Conservation (phyloP, 1,140 invertebrate genomes). For the Drosophila ohnishii region DNA sequence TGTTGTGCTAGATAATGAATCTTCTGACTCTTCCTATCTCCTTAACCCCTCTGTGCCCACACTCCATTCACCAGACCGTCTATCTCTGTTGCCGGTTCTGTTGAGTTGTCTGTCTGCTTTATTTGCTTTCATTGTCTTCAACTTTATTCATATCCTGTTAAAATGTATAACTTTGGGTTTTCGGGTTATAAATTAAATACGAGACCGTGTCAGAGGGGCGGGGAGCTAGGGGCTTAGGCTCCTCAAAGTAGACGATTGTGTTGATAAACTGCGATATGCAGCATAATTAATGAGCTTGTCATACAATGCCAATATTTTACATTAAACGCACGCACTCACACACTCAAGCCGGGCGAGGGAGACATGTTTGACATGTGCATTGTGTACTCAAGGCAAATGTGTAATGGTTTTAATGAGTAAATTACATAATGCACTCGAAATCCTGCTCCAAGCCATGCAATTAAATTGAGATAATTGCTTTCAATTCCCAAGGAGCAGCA, state of each 20-base stretch:
- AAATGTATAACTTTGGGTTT: conserved; percentile 81
- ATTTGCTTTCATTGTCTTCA: conserved; percentile 81
- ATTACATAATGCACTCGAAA: conserved; percentile 65
- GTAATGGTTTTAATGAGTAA: conserved; percentile 74
- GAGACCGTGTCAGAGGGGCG: not conserved
- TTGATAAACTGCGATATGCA: conserved; percentile 79
- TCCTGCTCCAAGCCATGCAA: conserved; percentile 56
- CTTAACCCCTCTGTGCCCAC: not conserved
- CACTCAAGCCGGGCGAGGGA: conserved; percentile 17
- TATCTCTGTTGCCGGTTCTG: conserved; percentile 27
- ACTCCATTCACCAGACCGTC: conserved; percentile 9
- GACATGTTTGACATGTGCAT: conserved; percentile 55
- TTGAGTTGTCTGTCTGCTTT: conserved; percentile 66
- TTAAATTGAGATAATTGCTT: conserved; percentile 57
- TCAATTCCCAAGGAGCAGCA: conserved; percentile 23
- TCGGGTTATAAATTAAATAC: conserved; percentile 81
- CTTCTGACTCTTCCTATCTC: conserved; percentile 31
- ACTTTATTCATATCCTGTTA: conserved; percentile 82
- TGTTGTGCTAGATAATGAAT: conserved; percentile 81
- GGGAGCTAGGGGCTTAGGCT: conserved; percentile 6
- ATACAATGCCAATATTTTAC: conserved; percentile 80
- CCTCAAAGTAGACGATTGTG: conserved; percentile 74
- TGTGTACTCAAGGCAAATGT: conserved; percentile 51
- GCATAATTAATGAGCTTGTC: conserved; percentile 79
- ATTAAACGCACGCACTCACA: conserved; percentile 52